phyloP scores from a whole-genome alignment of 2,113 vertebrate genomes.

The Mormyrus lacerda region DNA sequence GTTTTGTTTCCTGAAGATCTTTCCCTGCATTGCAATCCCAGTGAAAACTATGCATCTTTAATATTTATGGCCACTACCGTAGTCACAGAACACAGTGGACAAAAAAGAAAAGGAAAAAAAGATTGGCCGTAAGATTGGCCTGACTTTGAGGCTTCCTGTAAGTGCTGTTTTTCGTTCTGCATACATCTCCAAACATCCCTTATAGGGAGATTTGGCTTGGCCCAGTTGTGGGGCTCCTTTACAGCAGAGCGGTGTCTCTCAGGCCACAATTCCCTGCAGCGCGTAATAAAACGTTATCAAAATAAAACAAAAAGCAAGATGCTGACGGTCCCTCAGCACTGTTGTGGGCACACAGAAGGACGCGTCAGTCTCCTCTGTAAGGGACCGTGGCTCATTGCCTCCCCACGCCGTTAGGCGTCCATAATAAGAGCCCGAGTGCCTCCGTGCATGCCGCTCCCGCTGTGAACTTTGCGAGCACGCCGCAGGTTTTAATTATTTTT shows the following conservation, averaged over 20 bases:
- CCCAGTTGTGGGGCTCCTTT: not conserved
- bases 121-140: not conserved
- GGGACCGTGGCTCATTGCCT: not conserved
- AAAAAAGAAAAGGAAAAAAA: not conserved
- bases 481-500: constrained; percentile 17
- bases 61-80: not conserved
- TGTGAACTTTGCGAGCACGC: not conserved
- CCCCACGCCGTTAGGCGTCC: not conserved
- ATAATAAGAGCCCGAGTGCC: not conserved
- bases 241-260: not conserved
- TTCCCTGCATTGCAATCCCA: not conserved
- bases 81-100: not conserved
- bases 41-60: not conserved
- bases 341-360: not conserved
- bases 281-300: not conserved
- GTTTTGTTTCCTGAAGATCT: not conserved
- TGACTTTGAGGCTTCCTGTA: not conserved
- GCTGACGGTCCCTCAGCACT: not conserved
- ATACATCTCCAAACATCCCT: not conserved
- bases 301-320: not conserved
- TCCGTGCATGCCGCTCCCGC: not conserved
- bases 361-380: not conserved
- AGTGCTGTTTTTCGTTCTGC: not conserved
- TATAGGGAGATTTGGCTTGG: not conserved
- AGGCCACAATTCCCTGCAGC: not conserved